Evolutionary conservation across 2,888 invertebrate species (phyloP).

Genomic region (Parnassius apollo): DNA sequence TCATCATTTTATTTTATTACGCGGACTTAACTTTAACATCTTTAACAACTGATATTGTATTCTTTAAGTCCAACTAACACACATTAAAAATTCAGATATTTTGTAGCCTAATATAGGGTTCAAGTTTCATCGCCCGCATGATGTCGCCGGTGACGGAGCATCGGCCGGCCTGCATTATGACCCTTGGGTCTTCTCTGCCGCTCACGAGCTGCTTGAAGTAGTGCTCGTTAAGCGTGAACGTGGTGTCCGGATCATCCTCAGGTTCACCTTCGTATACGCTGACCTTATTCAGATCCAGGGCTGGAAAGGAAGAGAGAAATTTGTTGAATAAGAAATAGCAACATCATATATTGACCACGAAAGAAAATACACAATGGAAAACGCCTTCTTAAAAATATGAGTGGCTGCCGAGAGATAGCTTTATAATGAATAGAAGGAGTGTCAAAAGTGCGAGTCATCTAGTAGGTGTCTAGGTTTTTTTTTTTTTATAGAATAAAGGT

Average conservation of each 20-base stretch:
- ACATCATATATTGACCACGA: neutral
- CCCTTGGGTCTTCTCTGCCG: conserved; percentile 63
- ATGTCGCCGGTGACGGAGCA: conserved; percentile 77
- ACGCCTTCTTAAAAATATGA: too few relatives aligned
- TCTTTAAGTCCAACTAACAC: neutral
- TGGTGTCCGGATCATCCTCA: conserved; percentile 68
- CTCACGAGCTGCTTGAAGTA: conserved; percentile 67
- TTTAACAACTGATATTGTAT: too few relatives aligned
- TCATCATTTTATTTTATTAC: too few relatives aligned
- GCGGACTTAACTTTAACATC: too few relatives aligned
- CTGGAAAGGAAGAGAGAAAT: conserved; percentile 44
- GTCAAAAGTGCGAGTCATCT: too few relatives aligned
- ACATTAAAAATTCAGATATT: conserved; percentile 32
- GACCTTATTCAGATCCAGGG: conserved; percentile 68
- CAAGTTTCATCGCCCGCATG: conserved; percentile 77
- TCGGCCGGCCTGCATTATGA: conserved; percentile 71
- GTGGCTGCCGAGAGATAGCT: too few relatives aligned
- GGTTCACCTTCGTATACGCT: conserved; percentile 71
- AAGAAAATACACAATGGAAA: neutral
- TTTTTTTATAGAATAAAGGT: too few relatives aligned
- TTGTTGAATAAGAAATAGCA: neutral
- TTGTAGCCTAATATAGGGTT: conserved; percentile 67
- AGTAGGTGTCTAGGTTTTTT: too few relatives aligned
- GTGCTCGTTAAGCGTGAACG: conserved; percentile 70
- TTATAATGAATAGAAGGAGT: too few relatives aligned